Evolutionary conservation across 2,888 invertebrate species (phyloP), one percentile per base, ranked within the genome.

Genomic region (Leptopterna dolabrata): DNA sequence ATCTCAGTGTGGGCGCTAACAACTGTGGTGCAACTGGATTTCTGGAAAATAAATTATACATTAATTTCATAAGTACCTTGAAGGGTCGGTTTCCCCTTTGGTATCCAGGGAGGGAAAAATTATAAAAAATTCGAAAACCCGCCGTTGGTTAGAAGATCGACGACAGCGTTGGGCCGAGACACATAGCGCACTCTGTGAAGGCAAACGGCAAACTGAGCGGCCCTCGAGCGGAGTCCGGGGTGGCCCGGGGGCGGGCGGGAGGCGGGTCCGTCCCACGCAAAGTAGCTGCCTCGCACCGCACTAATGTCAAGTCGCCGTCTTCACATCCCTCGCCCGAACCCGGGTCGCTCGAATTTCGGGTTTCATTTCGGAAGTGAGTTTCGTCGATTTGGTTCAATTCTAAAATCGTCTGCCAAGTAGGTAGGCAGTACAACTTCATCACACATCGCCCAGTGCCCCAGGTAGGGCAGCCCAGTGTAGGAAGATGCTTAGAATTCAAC

Each of bases 171-270:
- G 47, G 27, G 27, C 76, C 73, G 85, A n/a, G 41, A 47, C 85
- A 85, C 85, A 71, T 73, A 73, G 45, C 73, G 85, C 85, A 85
- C 85, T 85, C 73, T 76, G 47, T 73, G 73, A 85, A 85, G 27
- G 73, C 36, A 45, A 29, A 73, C 85, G 73, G 85, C 47, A 73
- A 85, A 85, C 85, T 85, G 85, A 85, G 51, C 85, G 76, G 85
- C 76, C 45, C 71, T 63, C 24, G 85, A 45, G 76, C 73, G 81
- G 63, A 63, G 63, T 16, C 78, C 45, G 45, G 45, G 78, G 78
- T 78, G 47, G 24, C 85, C 85, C 85, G 85, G 85, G 85, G 85
- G 85, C 73, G 85, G 82, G 83, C 70, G 63, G 83, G 55, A 47
- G 81, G 29, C 29, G 83, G 41, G 47, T 73, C 41, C 85, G 76